Evolutionary conservation across 2,888 invertebrate species (phyloP).

Genomic region (Dasysyrphus tricinctus): DNA sequence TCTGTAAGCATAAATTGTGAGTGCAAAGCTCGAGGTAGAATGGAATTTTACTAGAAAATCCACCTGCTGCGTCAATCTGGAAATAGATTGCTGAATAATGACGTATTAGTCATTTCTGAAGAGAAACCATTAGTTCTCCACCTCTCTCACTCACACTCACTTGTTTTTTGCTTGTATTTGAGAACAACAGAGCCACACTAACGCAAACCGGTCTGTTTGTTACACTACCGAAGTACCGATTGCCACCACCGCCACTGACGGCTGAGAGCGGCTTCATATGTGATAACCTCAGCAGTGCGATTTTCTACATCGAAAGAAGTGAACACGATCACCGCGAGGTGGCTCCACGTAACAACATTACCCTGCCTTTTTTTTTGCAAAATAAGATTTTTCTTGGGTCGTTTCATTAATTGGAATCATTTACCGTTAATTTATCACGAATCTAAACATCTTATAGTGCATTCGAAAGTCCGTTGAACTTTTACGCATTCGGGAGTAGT

Average conservation of each 20-base stretch:
- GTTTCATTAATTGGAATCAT: not conserved
- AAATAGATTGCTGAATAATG: slow-evolving; percentile 70
- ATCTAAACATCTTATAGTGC: slow-evolving; percentile 2
- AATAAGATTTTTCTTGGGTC: not conserved
- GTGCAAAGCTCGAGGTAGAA: slow-evolving; percentile 29
- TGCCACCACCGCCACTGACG: not conserved
- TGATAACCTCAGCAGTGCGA: slow-evolving; percentile 74
- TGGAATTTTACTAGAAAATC: slow-evolving; percentile 55
- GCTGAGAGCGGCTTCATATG: slow-evolving; percentile 63
- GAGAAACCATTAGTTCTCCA: slow-evolving; percentile 41
- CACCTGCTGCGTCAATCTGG: slow-evolving; percentile 73
- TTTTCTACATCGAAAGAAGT: slow-evolving; percentile 70
- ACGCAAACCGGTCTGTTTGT: slow-evolving; percentile 39
- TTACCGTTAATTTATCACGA: not conserved
- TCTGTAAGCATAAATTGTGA: not conserved
- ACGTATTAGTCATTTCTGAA: slow-evolving; percentile 40
- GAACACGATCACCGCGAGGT: slow-evolving; percentile 55
- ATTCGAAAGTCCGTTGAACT: slow-evolving; percentile 44
- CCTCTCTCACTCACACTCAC: slow-evolving; percentile 26
- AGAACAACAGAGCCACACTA: slow-evolving; percentile 53
- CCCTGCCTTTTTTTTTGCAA: slow-evolving; percentile 9
- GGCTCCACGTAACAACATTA: slow-evolving; percentile 31
- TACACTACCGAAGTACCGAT: not conserved
- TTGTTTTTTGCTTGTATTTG: slow-evolving; percentile 22
- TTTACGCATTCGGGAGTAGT: slow-evolving; percentile 28